A percentile compares a stretch with the other conserved stretches of the same genome.
Evolutionary conservation across 1,140 invertebrate genomes (phyloP).

Genomic region (Microplitis demolitor): DNA sequence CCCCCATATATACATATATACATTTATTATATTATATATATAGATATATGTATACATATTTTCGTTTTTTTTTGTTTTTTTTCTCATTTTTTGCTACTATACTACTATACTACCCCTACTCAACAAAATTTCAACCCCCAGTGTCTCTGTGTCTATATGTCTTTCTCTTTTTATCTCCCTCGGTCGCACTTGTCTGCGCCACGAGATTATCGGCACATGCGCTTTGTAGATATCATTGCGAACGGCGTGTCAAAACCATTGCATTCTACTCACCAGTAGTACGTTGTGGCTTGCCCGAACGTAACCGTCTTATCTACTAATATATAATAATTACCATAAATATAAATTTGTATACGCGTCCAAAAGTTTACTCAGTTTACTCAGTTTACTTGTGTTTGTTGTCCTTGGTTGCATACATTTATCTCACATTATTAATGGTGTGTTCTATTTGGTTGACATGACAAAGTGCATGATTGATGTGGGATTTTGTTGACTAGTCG

Average conservation of each 20-base stretch:
- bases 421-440: too few relatives aligned
- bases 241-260: slow-evolving; percentile 57
- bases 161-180: not conserved
- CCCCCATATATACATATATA: not conserved
- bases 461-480: too few relatives aligned
- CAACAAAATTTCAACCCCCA: too few relatives aligned
- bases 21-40: not conserved
- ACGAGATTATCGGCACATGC: slow-evolving; percentile 57
- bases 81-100: not conserved
- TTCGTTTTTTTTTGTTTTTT: not conserved
- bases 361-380: not conserved
- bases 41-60: not conserved
- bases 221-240: slow-evolving; percentile 43
- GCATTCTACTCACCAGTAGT: slow-evolving; percentile 45
- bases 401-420: too few relatives aligned
- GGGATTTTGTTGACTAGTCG: too few relatives aligned
- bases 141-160: not conserved
- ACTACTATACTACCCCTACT: not conserved
- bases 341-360: not conserved
- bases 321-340: not conserved
- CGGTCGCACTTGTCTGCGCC: slow-evolving; percentile 28
- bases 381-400: not conserved
- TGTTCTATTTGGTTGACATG: too few relatives aligned
- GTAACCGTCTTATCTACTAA: slow-evolving; percentile 15
- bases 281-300: slow-evolving; percentile 43